Base-by-base conservation (phyloP, 2,888 invertebrate genomes). In the Exocentrus adspersus region DNA sequence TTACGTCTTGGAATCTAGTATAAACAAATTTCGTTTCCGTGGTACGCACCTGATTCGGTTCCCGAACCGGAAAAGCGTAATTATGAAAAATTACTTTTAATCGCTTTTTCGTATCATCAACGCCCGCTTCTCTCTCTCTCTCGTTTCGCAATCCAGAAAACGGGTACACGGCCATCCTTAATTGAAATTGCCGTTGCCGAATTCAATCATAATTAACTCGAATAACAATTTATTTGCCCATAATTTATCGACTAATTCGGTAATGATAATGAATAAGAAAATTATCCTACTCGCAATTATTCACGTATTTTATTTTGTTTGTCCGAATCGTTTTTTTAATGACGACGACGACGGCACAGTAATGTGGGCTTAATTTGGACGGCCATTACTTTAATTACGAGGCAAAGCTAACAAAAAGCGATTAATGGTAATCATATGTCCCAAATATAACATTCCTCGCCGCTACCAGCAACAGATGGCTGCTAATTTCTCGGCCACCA, bases 21-120 rank as follows among this genome's bases (percentile, higher is more conserved):
- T 28, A 28, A 28, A 28, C 1, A 10, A 48, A n/a, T n/a, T n/a
- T n/a, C 19, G 9, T 30, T 30, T 51, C 17, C 10, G 7, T 5
- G 17, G 14, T 46, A 46, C 57, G 57, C 57, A 17, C 14, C 57
- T 57, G 57, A 12, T 7, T 24, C n/a, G 17, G 9, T 12, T 19
- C 17, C 5, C 46, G 20, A 9, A 3, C 42, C 43, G 67, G 72
- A 72, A 75, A 75, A 75, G 72, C 68, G 75, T 78, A 79, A 79
- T 79, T 79, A 78, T 72, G 77, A 78, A 78, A 77, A 77, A 78
- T 79, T 76, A 77, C 71, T 65, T 72, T 74, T 75, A 76, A 77
- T 77, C 72, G 72, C 71, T 72, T 68, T 71, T 70, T 71, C 57
- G 64, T 62, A 68, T 70, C 70, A 66, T 66, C 60, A 66, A 54